These are phyloP conservation scores for Pseudococcus viburni DNA, from an alignment of 2,888 invertebrate species.

Conservation along the genomic window DNA sequence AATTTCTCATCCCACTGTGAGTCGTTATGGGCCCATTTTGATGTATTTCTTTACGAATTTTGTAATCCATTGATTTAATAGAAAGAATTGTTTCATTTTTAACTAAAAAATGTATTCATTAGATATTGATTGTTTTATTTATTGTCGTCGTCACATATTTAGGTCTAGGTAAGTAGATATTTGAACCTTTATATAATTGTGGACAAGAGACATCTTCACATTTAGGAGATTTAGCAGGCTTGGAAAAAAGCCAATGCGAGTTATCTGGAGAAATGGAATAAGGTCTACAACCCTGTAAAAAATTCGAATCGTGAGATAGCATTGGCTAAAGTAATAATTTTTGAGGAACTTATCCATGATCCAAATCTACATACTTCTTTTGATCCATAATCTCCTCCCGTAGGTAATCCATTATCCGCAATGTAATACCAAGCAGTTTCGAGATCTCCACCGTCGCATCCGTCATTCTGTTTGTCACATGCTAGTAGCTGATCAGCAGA, in stretches of 20 bases:
- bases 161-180: no score
- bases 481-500: slow-evolving; percentile 64
- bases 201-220: no score
- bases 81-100: not conserved
- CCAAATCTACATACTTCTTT: slow-evolving; percentile 60
- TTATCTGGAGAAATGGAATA: slow-evolving; percentile 62
- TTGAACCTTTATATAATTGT: no score
- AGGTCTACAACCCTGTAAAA: slow-evolving; percentile 64
- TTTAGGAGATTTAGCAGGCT: not conserved
- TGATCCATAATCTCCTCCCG: slow-evolving; percentile 66
- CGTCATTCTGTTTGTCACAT: slow-evolving; percentile 63
- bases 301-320: not conserved
- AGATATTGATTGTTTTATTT: no score
- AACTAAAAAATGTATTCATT: no score
- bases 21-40: slow-evolving; percentile 92
- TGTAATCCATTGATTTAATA: slow-evolving; percentile 68
- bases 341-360: no score
- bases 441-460: slow-evolving; percentile 62
- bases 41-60: slow-evolving; percentile 86
- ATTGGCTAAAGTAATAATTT: no score
- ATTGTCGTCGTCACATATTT: no score
- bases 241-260: not conserved
- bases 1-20: slow-evolving; percentile 78
- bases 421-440: slow-evolving; percentile 65
- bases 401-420: slow-evolving; percentile 62